phyloP scores from a whole-genome alignment of 2,113 vertebrate genomes.

The Asarcornis scutulata region DNA sequence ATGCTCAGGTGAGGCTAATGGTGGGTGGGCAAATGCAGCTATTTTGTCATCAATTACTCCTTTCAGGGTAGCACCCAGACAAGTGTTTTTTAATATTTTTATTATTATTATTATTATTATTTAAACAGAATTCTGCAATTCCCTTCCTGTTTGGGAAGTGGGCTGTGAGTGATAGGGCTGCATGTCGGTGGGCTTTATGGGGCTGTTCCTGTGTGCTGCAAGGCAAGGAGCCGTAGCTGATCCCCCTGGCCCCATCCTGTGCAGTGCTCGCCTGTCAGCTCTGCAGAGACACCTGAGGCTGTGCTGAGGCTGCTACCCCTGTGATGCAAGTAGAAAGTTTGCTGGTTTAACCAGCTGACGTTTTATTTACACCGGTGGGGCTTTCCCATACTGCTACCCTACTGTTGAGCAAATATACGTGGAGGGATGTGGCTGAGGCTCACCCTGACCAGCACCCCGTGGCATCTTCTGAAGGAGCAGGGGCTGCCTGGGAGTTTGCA shows the following conservation, averaged over 20 bases:
- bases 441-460: not conserved
- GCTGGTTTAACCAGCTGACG: not conserved
- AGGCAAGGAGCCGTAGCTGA: not conserved
- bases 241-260: accelerated
- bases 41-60: not conserved
- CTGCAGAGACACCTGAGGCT: too few relatives aligned
- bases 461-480: not conserved
- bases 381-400: not conserved
- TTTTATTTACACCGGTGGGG: accelerated
- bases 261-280: not conserved
- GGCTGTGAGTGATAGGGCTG: accelerated
- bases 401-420: accelerated
- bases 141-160: accelerated
- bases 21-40: not conserved
- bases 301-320: not conserved
- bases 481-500: not conserved
- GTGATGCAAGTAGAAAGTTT: not conserved
- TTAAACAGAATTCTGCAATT: not conserved
- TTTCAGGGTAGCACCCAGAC: not conserved
- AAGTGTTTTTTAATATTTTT: not conserved
- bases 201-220: not conserved
- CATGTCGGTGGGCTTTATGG: accelerated
- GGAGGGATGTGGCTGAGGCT: not conserved
- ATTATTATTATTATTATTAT: not conserved
- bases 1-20: not conserved